Percentiles rank a stretch among this genome's conserved stretches.
phyloP scores from a whole-genome alignment of 1,140 invertebrate species.

The Caenorhabditis inopinata region DNA sequence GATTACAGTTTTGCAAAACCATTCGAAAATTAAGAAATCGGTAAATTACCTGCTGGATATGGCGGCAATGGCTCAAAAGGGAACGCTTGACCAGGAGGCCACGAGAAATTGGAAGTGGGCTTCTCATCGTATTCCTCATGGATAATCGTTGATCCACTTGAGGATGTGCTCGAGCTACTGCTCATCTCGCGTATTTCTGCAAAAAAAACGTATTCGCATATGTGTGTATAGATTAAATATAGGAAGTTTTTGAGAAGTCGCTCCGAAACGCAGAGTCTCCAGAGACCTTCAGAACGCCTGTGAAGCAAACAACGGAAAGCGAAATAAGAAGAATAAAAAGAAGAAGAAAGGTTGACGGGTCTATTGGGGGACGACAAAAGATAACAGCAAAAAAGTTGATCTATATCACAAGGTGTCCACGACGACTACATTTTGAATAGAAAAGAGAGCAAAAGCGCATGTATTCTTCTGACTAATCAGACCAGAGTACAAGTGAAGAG shows the following conservation, averaged over 20 bases:
- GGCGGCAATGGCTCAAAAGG: slow-evolving; percentile 28
- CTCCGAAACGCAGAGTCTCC: background rate
- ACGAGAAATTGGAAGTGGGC: slow-evolving; percentile 25
- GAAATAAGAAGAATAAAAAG: background rate
- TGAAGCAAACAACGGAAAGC: no score
- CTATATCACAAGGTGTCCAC: no score
- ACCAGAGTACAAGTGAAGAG: no score
- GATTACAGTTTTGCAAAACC: no score
- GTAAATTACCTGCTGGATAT: slow-evolving; percentile 24
- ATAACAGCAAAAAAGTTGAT: no score
- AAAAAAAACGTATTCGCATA: background rate
- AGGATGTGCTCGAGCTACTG: background rate
- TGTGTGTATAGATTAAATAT: no score
- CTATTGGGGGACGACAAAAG: no score
- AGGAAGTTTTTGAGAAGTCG: background rate
- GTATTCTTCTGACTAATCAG: no score
- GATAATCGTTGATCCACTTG: slow-evolving; percentile 17
- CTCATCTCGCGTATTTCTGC: slow-evolving; percentile 20
- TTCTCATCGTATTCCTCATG: slow-evolving; percentile 28
- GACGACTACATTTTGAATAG: no score
- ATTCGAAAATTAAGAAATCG: no score
- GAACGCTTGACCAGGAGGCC: slow-evolving; percentile 29
- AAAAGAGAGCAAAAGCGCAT: no score
- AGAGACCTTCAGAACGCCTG: background rate
- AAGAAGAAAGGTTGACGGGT: no score